Base-by-base conservation (phyloP, 2,113 vertebrate species). In the Tapirus terrestris region DNA sequence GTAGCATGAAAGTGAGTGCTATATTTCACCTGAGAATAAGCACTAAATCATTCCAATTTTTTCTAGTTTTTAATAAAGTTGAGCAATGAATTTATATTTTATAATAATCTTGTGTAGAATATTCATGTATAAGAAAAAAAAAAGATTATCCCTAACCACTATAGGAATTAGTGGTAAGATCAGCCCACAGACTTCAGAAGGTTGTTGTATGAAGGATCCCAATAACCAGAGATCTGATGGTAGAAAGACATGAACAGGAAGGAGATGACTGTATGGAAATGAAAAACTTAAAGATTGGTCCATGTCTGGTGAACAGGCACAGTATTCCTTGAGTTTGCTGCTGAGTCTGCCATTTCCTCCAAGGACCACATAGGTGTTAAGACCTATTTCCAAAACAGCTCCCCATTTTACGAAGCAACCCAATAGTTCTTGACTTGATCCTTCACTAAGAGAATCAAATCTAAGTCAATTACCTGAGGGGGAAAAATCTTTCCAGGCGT, bases 21-120 rank as follows among this genome's bases (percentile, higher is more conserved):
- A 7, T 92, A 63, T 95, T 89, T 95, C 89, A 87, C 43, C 36
- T 76, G 39, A 94, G 29, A 89, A 73, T 94, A 92, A 70, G 53
- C 31, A 83, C 29, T 84, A 73, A 27, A 4, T 86, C 27, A 83
- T 72, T 91, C 63, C 85, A 33, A 88, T 67, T 93, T 90, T 83
- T 81, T 84, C 36, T 56, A 72, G 45, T 68, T 91, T 96, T 65
- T 92, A 70, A 77, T 65, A 94, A 94, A 61, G 27, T 68, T 90
- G 33, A 95, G 3, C 17, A 76, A 68, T 58, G 31, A 93, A 89
- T 79, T 79, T 72, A 36, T 10, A 83, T 67, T 77, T 85, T 95
- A 33, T 79, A 94, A 82, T 79, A 86, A 80, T 91, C 20, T 88
- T 91, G 45, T 81, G 5, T 5, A 80, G 25, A 88, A 68, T 88